These are phyloP conservation scores for Lacerta agilis DNA, from an alignment of 2,797 vertebrate genomes.

Conservation along the genomic window DNA sequence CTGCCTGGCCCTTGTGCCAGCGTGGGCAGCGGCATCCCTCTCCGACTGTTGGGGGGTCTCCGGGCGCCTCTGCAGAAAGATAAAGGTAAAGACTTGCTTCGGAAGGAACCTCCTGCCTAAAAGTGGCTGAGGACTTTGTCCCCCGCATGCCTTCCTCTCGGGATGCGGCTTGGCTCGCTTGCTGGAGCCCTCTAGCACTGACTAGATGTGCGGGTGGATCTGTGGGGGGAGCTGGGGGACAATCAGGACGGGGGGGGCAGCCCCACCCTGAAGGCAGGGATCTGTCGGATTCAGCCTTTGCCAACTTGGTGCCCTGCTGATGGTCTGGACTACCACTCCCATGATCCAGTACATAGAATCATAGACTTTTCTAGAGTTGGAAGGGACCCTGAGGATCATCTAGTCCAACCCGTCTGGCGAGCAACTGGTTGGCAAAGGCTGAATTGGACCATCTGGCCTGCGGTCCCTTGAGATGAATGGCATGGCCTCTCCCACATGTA, in stretches of 20 bases:
- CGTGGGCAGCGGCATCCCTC: background rate
- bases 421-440: no score
- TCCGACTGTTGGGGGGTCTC: background rate
- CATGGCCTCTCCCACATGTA: no score
- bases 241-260: background rate
- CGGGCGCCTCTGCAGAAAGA: background rate
- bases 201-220: background rate
- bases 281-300: no score
- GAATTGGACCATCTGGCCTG: no score
- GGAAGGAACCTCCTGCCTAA: background rate
- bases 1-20: background rate
- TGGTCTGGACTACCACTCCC: no score
- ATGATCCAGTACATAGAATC: no score
- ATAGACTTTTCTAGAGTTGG: no score
- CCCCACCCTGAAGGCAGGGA: no score
- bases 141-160: background rate
- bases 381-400: no score
- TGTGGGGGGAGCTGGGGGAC: background rate
- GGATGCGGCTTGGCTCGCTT: background rate
- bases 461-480: no score
- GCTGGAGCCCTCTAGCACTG: background rate
- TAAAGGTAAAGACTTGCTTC: background rate
- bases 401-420: no score
- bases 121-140: background rate
- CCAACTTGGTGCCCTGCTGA: no score